A percentile compares a stretch with the other conserved stretches of the same genome.
These are phyloP conservation scores for Neelides sp. DNA, from an alignment of 1,140 invertebrate species.

Conservation along the genomic window DNA sequence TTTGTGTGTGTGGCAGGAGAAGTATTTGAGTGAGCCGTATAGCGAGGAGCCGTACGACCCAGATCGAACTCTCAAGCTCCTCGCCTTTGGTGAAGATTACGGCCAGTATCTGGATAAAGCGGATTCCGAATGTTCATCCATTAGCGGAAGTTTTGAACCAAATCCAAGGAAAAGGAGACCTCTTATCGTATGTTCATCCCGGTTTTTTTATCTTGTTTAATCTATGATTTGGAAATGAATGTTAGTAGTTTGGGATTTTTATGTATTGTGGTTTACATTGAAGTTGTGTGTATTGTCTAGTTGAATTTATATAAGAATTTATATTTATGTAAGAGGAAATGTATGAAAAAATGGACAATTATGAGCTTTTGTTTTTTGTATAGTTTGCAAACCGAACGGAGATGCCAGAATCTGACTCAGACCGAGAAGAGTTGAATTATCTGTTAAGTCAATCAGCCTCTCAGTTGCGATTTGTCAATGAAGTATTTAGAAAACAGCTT, in stretches of 20 bases:
- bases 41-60: constrained; percentile 73
- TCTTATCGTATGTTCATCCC: constrained; percentile 13
- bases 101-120: constrained; percentile 58
- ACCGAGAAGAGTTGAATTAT: constrained; percentile 48
- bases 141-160: constrained; percentile 25
- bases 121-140: constrained; percentile 29
- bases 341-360: not conserved
- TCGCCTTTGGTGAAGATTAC: constrained; percentile 85
- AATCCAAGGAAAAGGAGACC: constrained; percentile 28
- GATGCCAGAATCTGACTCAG: constrained; percentile 49
- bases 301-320: too few relatives aligned
- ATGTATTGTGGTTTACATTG: too few relatives aligned
- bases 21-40: constrained; percentile 79
- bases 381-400: constrained; percentile 29
- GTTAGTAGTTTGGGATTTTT: too few relatives aligned
- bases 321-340: too few relatives aligned
- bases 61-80: constrained; percentile 60
- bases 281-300: too few relatives aligned
- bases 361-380: not conserved
- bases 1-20: constrained; percentile 52
- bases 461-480: constrained; percentile 44
- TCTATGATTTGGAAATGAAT: constrained; percentile 20
- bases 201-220: not conserved
- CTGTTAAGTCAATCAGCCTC: constrained; percentile 43
- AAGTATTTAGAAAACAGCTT: constrained; percentile 40